Conservation (phyloP, 2,113 vertebrate species). For the Holacanthus passer region DNA sequence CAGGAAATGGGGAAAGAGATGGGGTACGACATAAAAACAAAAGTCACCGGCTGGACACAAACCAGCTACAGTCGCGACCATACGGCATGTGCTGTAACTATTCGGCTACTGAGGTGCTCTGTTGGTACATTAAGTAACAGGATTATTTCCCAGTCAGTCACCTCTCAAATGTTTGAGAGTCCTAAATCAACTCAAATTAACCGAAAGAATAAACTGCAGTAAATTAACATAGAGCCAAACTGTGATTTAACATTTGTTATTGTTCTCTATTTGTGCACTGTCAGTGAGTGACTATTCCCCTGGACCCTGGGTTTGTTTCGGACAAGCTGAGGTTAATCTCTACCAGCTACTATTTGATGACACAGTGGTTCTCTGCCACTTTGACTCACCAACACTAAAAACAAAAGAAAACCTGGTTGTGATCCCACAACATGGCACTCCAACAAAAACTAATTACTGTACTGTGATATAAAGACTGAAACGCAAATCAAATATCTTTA, state of each 20-base stretch:
- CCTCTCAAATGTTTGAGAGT: background rate
- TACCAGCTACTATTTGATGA: conserved; percentile 41
- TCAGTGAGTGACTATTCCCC: background rate
- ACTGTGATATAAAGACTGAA: background rate
- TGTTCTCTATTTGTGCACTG: background rate
- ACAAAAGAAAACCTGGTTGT: conserved; percentile 28
- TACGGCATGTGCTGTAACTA: too few relatives aligned
- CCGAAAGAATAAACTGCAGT: background rate
- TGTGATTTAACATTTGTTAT: background rate
- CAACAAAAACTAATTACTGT: background rate
- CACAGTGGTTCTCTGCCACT: conserved; percentile 16
- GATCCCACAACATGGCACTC: conserved; percentile 2
- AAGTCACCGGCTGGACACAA: too few relatives aligned
- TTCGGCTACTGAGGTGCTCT: background rate
- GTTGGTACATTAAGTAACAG: background rate
- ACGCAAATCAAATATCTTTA: background rate
- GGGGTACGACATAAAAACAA: too few relatives aligned
- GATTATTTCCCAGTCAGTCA: background rate
- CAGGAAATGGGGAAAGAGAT: too few relatives aligned
- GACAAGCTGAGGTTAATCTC: conserved; percentile 29
- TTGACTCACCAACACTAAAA: conserved; percentile 15
- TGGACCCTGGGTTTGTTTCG: conserved; percentile 4
- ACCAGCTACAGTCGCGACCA: too few relatives aligned
- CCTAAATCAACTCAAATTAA: background rate
- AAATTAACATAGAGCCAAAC: background rate